Percentiles rank a stretch among this genome's conserved stretches.
phyloP scores from a whole-genome alignment of 2,113 vertebrate genomes.

The Chloroceryle aenea region DNA sequence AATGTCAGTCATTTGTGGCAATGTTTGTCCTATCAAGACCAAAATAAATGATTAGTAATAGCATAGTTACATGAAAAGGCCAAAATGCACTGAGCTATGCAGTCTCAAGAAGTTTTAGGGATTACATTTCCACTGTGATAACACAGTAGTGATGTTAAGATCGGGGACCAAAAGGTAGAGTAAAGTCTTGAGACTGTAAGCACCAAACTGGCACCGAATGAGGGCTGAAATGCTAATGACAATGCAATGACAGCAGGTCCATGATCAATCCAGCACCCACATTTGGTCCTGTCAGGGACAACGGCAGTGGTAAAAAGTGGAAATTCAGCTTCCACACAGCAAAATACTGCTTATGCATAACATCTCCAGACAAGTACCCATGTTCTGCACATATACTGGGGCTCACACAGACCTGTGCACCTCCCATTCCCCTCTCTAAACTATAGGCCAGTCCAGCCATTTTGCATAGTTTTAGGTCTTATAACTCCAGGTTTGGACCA shows the following conservation, averaged over 20 bases:
- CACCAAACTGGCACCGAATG: not conserved
- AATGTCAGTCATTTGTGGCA: not conserved
- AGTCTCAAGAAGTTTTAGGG: not conserved
- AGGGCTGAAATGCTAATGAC: not conserved
- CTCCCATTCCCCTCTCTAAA: not conserved
- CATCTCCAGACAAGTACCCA: not conserved
- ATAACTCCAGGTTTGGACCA: not conserved
- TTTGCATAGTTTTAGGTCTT: not conserved
- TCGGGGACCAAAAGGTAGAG: not conserved
- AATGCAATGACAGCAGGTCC: not conserved
- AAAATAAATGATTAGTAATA: not conserved
- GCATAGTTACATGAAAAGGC: not conserved
- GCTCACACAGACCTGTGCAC: rapidly evolving
- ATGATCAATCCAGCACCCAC: not conserved
- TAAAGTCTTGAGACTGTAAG: not conserved
- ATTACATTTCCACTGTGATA: not conserved
- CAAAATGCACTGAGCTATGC: not conserved
- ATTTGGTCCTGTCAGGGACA: not conserved
- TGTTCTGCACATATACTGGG: not conserved
- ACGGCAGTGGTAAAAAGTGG: not conserved
- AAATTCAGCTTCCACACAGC: not conserved
- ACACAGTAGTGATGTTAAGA: not conserved
- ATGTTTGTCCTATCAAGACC: not conserved
- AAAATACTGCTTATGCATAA: not conserved
- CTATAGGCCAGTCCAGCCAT: not conserved